Base-by-base conservation (phyloP, 2,113 vertebrate species). In the Camelus bactrianus region DNA sequence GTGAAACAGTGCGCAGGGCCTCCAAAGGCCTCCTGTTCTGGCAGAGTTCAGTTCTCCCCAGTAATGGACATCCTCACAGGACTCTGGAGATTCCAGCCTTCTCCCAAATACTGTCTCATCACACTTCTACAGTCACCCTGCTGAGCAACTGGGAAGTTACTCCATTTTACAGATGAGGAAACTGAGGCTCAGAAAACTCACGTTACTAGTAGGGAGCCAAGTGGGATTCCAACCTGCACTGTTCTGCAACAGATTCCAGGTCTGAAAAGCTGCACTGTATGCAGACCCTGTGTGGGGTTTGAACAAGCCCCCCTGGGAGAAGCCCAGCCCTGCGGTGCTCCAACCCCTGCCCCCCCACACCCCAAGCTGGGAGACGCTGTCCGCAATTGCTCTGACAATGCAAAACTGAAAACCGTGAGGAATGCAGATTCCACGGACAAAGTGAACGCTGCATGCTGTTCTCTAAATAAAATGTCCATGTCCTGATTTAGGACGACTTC, bases 401-500 rank as follows among this genome's bases (percentile, higher is more conserved):
- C 84, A 75, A 24, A 88, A 24, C 38, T 54, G 62, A 75, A 67
- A 95, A 42, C 42, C 1, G 14, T 10, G 76, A 77, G 69, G 75
- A 83, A 64, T 22, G 79, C 60, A 79, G 80, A 89, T 64, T 83
- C 62, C 64, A 65, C 20, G 79, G 3, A 32, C 42, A 5, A 72
- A 94, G 88, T 24, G 77, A 93, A 95, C 19, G 67, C 19, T 0
- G 3, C 75, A 88, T 6, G 1, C 26, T 97, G 1, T 30, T 97
- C 60, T 14, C 95, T 2, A 96, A 97, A 91, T 96, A 94, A 95
- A 97, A 97, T 2, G 6, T 72, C 91, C 81, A 50, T 48, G 8
- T 2, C 7, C 14, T 85, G 76, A 97, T 97, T 98, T 98, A 95
- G 96, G 62, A 10, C 20, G 60, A 54, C 38, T 91, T 94, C 81